Evolutionary conservation across 1,140 invertebrate species (phyloP).

Genomic region (Monomorium pharaonis): DNA sequence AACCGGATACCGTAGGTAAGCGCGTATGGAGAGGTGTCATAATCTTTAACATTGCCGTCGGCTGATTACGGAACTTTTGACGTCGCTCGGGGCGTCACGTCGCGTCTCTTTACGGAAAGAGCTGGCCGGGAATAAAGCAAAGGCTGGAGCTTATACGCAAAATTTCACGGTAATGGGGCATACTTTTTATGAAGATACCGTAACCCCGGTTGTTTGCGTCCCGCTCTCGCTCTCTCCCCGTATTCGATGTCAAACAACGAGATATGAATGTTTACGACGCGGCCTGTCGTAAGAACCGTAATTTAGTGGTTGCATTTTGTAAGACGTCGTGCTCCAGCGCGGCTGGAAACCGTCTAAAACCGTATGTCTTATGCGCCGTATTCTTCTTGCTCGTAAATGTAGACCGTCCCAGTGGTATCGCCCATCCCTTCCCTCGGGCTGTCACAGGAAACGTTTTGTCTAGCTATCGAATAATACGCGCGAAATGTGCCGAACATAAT

Average conservation of each 20-base stretch:
- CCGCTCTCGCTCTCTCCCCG: neutral
- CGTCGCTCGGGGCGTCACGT: constrained; percentile 32
- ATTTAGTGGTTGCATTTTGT: constrained; percentile 64
- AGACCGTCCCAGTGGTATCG: neutral
- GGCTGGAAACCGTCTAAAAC: constrained; percentile 27
- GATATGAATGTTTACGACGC: constrained; percentile 71
- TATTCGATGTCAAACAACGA: constrained; percentile 56
- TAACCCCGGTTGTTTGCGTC: neutral
- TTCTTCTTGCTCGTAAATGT: constrained; percentile 53
- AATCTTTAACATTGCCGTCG: constrained; percentile 42
- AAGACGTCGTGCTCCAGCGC: constrained; percentile 54
- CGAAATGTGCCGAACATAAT: constrained; percentile 57
- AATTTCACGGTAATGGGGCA: constrained; percentile 42
- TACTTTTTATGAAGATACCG: constrained; percentile 60
- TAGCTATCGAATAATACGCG: constrained; percentile 45
- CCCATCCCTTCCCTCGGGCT: constrained; percentile 9
- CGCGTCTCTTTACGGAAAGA: neutral
- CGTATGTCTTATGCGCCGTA: constrained; percentile 40
- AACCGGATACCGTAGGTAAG: neutral
- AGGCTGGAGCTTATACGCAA: constrained; percentile 26
- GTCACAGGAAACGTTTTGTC: constrained; percentile 42
- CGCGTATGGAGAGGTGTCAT: neutral
- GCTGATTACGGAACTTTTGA: constrained; percentile 44
- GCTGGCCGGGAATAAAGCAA: neutral
- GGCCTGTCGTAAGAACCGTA: constrained; percentile 56